Percentiles rank a stretch among this genome's conserved stretches.
These are phyloP conservation scores for Drosophila dives DNA, from an alignment of 2,888 invertebrate genomes.

Conservation along the genomic window DNA sequence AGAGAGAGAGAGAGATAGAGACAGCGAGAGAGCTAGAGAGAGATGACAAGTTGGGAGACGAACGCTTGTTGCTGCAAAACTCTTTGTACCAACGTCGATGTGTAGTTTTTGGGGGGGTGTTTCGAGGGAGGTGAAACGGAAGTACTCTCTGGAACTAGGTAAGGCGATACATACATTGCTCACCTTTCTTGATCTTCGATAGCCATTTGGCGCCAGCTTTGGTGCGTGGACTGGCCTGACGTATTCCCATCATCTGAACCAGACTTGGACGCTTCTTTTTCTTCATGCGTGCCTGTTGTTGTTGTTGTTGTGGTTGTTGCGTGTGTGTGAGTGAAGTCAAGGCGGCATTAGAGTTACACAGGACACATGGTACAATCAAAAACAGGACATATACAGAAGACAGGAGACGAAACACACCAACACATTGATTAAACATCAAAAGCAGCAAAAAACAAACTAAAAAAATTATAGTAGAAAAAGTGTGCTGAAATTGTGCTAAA, in stretches of 20 bases:
- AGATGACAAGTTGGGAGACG: constrained; percentile 24
- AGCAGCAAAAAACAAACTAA: constrained; percentile 29
- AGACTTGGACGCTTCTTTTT: constrained; percentile 93
- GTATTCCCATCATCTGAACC: constrained; percentile 92
- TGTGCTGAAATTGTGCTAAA: constrained; percentile 35
- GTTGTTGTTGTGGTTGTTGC: constrained; percentile 2
- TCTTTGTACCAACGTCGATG: constrained; percentile 48
- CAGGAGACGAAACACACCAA: constrained; percentile 70
- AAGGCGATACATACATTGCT: constrained; percentile 86
- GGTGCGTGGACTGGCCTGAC: constrained; percentile 92
- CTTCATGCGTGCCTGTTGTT: constrained; percentile 86
- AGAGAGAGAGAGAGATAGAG: constrained; percentile 18
- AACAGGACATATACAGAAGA: constrained; percentile 32
- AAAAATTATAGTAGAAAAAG: neutral
- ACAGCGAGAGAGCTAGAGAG: constrained; percentile 25
- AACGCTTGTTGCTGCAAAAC: constrained; percentile 76
- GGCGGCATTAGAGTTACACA: constrained; percentile 59
- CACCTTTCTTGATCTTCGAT: constrained; percentile 94
- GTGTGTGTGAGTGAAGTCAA: constrained; percentile 46
- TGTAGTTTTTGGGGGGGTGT: neutral
- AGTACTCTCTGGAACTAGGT: constrained; percentile 31
- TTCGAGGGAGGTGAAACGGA: neutral
- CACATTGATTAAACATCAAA: constrained; percentile 54
- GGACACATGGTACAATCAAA: constrained; percentile 69
- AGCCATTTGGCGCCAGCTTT: constrained; percentile 96